Evolutionary conservation across 2,797 vertebrate species (phyloP), one percentile per base, ranked within the genome.

Genomic region (Cephalopachus bancanus): DNA sequence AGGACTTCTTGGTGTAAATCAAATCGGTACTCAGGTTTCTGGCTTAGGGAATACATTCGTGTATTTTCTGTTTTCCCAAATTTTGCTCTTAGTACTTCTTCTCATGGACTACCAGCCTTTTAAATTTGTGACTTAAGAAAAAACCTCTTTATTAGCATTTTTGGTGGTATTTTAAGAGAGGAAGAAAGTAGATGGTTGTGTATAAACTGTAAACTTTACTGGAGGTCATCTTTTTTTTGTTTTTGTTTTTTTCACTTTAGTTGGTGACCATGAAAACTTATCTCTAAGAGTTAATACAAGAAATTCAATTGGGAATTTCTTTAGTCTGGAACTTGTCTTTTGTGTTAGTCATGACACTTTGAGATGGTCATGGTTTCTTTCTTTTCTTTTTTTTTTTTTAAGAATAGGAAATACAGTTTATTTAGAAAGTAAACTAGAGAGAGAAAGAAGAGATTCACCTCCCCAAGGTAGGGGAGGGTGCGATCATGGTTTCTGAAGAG

Each of bases 21-120:
- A 88, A 87, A 59, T 67, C 79, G 37, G 16, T 62, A 89, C 62
- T 96, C 55, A 95, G 37, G 14, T 90, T 78, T 89, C 57, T 83
- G 37, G 22, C 49, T 65, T 89, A 85, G 22, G 51, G 33, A 84
- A 65, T 49, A 62, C 7, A 30, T 59, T 89, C 10, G 20, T n/a
- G 9, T 89, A 4, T 91, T 95, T 88, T 83, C 33, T 55, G 9
- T 30, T 76, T 83, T 53, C 14, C 28, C 64, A 75, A 90, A 44
- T 84, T 76, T 65, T 94, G 28, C 24, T 84, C 26, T 60, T 28
- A 49, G 15, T 59, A 17, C n/a, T 22, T 33, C 22, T 16, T 90
- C 22, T 92, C 16, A 33, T n/a, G 51, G 76, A 75, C 5, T 33
- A 64, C 17, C 17, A 88, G 26, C 5, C 3, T 89, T 91, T 88